phyloP scores from a whole-genome alignment of 2,797 vertebrate species.

The Microcaecilia unicolor region DNA sequence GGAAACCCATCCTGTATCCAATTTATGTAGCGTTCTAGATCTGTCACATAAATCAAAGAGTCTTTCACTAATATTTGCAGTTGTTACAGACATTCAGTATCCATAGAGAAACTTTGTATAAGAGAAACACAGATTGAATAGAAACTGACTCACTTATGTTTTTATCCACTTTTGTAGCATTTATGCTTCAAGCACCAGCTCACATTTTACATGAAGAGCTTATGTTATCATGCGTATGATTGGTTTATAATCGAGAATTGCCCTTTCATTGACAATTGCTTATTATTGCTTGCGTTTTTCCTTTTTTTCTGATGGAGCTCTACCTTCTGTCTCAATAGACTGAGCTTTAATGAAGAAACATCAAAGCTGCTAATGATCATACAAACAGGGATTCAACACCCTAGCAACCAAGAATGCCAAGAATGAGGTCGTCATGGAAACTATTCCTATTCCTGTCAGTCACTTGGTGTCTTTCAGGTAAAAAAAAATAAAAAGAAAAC shows the following conservation, averaged over 20 bases:
- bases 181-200: conserved; percentile 12
- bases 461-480: conserved; percentile 86
- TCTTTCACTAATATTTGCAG: too few relatives aligned
- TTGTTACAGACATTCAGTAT: too few relatives aligned
- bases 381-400: conserved; percentile 48
- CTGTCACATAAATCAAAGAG: too few relatives aligned
- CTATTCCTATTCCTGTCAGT: conserved; percentile 77
- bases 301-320: conserved; percentile 19
- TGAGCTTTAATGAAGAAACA: conserved; percentile 78
- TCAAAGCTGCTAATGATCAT: conserved; percentile 55
- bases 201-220: neutral
- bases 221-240: conserved; percentile 18
- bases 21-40: too few relatives aligned
- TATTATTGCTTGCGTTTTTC: conserved; percentile 13
- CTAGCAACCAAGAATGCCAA: conserved; percentile 73
- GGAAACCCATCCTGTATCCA: too few relatives aligned
- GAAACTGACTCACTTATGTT: too few relatives aligned
- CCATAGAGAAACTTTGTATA: too few relatives aligned
- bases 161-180: neutral
- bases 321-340: conserved; percentile 55
- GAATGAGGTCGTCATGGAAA: conserved; percentile 90
- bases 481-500: conserved; percentile 28
- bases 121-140: too few relatives aligned
- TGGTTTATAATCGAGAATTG: conserved; percentile 5
- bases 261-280: conserved; percentile 15